A percentile compares a stretch with the other conserved stretches of the same genome.
Conservation (phyloP, 2,113 vertebrate species). For the Suncus etruscus region DNA sequence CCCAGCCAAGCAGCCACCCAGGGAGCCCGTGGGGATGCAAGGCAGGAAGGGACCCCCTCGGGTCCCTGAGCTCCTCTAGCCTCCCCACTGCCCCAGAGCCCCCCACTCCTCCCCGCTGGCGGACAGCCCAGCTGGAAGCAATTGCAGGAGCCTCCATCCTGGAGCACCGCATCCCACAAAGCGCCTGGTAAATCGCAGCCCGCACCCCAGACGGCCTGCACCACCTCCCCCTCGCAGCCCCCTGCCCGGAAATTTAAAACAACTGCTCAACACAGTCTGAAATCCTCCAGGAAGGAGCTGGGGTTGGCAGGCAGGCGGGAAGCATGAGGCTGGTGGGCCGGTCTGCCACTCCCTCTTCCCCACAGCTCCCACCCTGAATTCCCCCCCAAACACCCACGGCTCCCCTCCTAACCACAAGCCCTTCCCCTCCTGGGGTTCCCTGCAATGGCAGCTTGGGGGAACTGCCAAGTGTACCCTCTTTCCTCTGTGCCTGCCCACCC, state of each 20-base stretch:
- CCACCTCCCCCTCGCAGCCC: conserved; percentile 69
- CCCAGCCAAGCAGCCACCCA: conserved; percentile 39
- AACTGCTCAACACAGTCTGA: conserved; percentile 83
- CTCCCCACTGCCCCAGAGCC: background rate
- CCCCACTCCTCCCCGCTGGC: conserved; percentile 60
- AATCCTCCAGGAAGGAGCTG: conserved; percentile 80
- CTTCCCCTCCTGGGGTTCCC: background rate
- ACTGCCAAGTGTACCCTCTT: background rate
- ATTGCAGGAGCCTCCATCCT: conserved; percentile 79
- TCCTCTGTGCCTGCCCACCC: background rate
- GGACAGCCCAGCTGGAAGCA: conserved; percentile 82
- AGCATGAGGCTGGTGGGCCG: conserved; percentile 33
- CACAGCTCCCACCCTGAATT: conserved; percentile 19
- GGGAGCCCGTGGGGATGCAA: conserved; percentile 14
- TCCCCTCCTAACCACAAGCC: background rate
- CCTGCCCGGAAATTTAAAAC: conserved; percentile 84
- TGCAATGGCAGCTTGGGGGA: background rate
- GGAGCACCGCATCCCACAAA: conserved; percentile 73
- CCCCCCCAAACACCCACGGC: conserved; percentile 4
- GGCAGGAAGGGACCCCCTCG: conserved; percentile 29
- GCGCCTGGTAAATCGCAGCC: conserved; percentile 81
- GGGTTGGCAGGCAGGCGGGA: conserved; percentile 70
- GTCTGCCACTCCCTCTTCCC: conserved; percentile 11
- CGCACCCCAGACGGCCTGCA: conserved; percentile 78
- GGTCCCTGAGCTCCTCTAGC: conserved; percentile 24